Base-by-base conservation (phyloP, 30 jellyfish, hydroid and myxozoan genomes). In the Turritopsis rubra region DNA sequence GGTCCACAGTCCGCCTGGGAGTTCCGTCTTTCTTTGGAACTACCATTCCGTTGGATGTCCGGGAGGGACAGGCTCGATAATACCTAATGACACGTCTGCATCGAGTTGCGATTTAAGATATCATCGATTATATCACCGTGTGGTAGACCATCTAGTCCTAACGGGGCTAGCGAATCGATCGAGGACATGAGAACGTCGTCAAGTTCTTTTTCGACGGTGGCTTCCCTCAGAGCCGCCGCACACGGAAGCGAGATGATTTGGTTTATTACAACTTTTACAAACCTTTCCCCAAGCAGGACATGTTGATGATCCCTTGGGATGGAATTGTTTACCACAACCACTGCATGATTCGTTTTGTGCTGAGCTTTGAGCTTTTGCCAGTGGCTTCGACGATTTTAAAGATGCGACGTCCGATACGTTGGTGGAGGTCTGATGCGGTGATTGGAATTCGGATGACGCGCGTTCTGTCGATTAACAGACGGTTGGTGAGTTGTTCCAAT, bases 31-130 rank as follows among this genome's bases (percentile, higher is more conserved):
- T 72, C 53, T 71, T 83, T 21, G 88, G 81, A 9, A 31, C 88
- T 1, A 83, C 89, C 88, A 83, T 21, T 20, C 52, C 18, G 87
- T 73, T 17, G 89, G 88, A 17, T 24, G 29, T 25, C 89, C 89
- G n/a, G 25, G 81, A n/a, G 89, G 89, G 18, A 83, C 89, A 8
- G 89, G 89, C 54, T 83, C 88, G n/a, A 83, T 83, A 17, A 83
- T 1, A 21, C 89, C 89, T 20, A 83, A 54, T 21, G 1, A 21
- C 52, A 83, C 82, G 53, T 83, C 1, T 52, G 30, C 16, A 53
- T 70, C 89, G 0, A 83, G 88, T 21, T 66, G 75, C 0, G 65
- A 87, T 27, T 72, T 83, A 24, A 52, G 52, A 18, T 21, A 72
- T 72, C 1, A 72, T 0, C 28, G 1, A 72, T 29, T n/a, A 72